These are phyloP conservation scores for Bugula neritina DNA, from an alignment of 2,888 invertebrate genomes.

Conservation along the genomic window DNA sequence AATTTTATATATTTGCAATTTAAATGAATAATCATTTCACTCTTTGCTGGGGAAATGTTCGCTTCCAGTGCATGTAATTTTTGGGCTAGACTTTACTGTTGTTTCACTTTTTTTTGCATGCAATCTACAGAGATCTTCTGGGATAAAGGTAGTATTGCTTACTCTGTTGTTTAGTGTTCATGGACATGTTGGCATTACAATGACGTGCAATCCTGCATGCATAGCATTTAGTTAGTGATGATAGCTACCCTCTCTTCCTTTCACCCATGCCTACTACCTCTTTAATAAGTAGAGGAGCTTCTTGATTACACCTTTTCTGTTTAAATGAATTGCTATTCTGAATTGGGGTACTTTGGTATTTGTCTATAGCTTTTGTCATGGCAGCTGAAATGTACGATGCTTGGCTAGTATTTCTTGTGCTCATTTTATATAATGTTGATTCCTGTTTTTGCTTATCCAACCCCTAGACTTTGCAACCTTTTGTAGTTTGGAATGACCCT, in stretches of 20 bases:
- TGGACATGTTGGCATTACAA: no score
- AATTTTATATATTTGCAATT: no score
- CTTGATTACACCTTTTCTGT: no score
- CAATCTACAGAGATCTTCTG: conserved; percentile 14
- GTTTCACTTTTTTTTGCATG: conserved; percentile 20
- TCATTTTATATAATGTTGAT: no score
- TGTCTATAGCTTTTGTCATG: neutral
- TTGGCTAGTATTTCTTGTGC: neutral
- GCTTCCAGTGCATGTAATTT: no score
- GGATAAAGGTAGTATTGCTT: conserved; percentile 14
- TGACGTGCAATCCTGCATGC: neutral
- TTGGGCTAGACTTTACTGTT: neutral
- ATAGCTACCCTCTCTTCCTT: neutral
- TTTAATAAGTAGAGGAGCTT: no score
- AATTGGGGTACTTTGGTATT: neutral
- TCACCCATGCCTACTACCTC: neutral
- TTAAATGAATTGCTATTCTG: no score
- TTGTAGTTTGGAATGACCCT: neutral
- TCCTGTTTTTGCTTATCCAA: neutral
- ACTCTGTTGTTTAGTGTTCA: neutral
- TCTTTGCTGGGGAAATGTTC: no score
- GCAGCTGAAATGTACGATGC: neutral
- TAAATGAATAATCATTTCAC: no score
- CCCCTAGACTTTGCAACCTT: neutral
- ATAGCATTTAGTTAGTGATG: neutral